Evolutionary conservation across 2,888 invertebrate genomes (phyloP).

Genomic region (Psylliodes chrysocephalus): DNA sequence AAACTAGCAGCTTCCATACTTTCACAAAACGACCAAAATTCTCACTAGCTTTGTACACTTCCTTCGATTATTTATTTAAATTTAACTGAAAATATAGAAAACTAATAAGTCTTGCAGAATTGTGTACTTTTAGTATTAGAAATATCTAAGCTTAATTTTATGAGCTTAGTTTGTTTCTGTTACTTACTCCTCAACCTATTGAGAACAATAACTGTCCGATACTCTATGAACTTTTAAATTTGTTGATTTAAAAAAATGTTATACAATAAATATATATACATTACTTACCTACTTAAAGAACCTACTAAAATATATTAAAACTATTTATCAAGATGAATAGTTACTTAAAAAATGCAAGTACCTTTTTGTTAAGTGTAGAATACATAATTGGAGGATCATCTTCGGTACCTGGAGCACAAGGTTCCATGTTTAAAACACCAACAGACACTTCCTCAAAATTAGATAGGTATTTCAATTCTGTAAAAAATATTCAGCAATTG

Average conservation of each 20-base stretch:
- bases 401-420: conserved; percentile 59
- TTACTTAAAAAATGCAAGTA: conserved; percentile 43
- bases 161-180: too few relatives aligned
- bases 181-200: too few relatives aligned
- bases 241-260: neutral
- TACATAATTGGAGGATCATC: conserved; percentile 54
- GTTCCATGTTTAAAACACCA: conserved; percentile 53
- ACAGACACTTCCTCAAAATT: conserved; percentile 40
- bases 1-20: too few relatives aligned
- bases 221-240: too few relatives aligned
- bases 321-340: neutral
- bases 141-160: too few relatives aligned
- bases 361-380: conserved; percentile 55
- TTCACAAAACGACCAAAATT: too few relatives aligned
- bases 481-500: conserved; percentile 34
- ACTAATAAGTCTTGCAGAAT: too few relatives aligned
- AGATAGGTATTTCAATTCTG: conserved; percentile 34
- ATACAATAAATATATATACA: conserved; percentile 21
- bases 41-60: too few relatives aligned
- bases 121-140: too few relatives aligned
- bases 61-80: too few relatives aligned
- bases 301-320: conserved; percentile 6
- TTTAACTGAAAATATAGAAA: too few relatives aligned
- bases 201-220: too few relatives aligned
- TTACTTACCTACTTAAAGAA: conserved; percentile 40